These are phyloP conservation scores for Pseudanteris insignis DNA, from an alignment of 2,888 invertebrate species.

Conservation along the genomic window DNA sequence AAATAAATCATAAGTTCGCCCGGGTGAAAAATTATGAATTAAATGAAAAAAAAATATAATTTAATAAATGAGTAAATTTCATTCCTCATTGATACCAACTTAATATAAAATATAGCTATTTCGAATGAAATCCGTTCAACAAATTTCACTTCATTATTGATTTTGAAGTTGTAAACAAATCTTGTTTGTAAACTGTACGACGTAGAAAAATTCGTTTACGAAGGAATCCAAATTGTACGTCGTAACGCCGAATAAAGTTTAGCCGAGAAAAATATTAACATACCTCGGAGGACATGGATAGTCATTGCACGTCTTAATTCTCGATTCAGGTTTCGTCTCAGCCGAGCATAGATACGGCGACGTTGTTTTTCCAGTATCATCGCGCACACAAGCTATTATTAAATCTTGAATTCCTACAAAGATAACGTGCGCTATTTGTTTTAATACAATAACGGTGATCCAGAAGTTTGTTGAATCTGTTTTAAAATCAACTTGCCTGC, in stretches of 20 bases:
- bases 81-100: background rate
- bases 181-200: background rate
- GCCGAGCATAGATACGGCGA: conserved; percentile 86
- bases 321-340: conserved; percentile 86
- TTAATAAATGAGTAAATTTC: too few relatives aligned
- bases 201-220: background rate
- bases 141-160: background rate
- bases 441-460: conserved; percentile 9
- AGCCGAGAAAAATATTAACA: conserved; percentile 31
- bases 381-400: conserved; percentile 87
- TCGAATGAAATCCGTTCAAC: background rate
- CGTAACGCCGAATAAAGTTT: conserved; percentile 9
- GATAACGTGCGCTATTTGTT: conserved; percentile 19
- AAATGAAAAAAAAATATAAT: too few relatives aligned
- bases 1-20: too few relatives aligned
- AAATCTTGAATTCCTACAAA: conserved; percentile 76
- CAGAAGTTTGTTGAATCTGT: conserved; percentile 13
- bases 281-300: conserved; percentile 93
- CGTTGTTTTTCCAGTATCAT: conserved; percentile 86
- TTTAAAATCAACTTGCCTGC: background rate
- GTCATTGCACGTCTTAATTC: conserved; percentile 92
- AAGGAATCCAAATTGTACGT: background rate
- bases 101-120: too few relatives aligned
- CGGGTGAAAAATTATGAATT: too few relatives aligned
- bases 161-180: conserved; percentile 1